These are phyloP conservation scores for Choristoneura fumiferana DNA, from an alignment of 1,140 invertebrate species.

Conservation along the genomic window DNA sequence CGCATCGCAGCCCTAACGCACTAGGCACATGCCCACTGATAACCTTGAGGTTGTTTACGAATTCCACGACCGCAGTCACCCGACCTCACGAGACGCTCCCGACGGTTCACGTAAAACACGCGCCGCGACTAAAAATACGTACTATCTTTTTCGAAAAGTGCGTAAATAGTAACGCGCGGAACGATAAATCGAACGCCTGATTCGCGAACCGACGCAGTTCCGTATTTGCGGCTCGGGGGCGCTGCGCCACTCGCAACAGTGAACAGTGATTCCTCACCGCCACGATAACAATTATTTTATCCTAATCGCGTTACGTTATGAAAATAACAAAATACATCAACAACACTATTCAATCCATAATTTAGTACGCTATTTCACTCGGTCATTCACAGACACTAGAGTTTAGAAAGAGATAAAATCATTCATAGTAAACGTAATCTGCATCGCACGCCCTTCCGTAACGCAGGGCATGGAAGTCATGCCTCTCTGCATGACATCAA, in stretches of 20 bases:
- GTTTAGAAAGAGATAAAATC: constrained; percentile 78
- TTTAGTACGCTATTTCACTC: constrained; percentile 75
- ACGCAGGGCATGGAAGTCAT: constrained; percentile 78
- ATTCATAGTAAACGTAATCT: constrained; percentile 78
- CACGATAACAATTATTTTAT: constrained; percentile 60
- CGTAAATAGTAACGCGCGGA: constrained; percentile 65
- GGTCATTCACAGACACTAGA: constrained; percentile 75
- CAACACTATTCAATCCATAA: constrained; percentile 75
- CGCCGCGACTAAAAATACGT: constrained; percentile 71
- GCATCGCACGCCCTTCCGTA: constrained; percentile 72
- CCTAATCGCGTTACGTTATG: constrained; percentile 36
- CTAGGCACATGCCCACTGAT: constrained; percentile 59
- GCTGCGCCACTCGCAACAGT: constrained; percentile 47
- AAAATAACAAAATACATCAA: constrained; percentile 73
- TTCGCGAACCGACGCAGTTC: constrained; percentile 17
- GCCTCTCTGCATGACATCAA: constrained; percentile 64
- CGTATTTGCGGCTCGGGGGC: constrained; percentile 7
- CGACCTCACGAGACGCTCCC: constrained; percentile 36
- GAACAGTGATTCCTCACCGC: constrained; percentile 44
- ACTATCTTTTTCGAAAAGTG: constrained; percentile 70
- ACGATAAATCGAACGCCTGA: constrained; percentile 53
- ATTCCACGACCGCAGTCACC: constrained; percentile 65
- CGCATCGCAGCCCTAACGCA: constrained; percentile 49
- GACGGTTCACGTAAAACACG: constrained; percentile 40
- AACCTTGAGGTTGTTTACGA: constrained; percentile 76